Evolutionary conservation across 1,140 invertebrate genomes (phyloP).

Genomic region (Drosophila nebulosa): DNA sequence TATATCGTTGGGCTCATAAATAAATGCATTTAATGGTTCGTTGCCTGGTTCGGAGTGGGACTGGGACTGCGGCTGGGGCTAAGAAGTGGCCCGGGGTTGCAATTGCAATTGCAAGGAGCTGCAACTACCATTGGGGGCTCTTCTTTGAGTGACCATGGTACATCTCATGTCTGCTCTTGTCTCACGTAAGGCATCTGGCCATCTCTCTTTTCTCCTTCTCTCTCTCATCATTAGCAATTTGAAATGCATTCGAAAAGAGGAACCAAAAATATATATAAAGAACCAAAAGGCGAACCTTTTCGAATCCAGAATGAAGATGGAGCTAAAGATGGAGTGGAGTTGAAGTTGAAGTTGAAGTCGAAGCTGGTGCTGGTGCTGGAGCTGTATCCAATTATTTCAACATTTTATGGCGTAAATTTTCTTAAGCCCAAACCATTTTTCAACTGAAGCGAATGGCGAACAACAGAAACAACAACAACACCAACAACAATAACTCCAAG

Average conservation of each 20-base stretch:
- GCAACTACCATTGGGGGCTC: neutral
- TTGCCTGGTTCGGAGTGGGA: constrained; percentile 14
- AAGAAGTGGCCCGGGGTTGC: neutral
- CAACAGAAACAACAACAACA: constrained; percentile 2
- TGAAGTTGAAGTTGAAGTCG: constrained; percentile 10
- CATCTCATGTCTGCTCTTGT: constrained; percentile 39
- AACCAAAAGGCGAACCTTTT: neutral
- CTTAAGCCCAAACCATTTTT: constrained; percentile 75
- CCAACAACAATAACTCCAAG: constrained; percentile 19
- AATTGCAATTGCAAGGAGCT: neutral
- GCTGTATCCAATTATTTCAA: constrained; percentile 76
- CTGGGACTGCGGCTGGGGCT: too few relatives aligned
- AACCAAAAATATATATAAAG: too few relatives aligned
- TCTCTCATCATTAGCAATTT: constrained; percentile 73
- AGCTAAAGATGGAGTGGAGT: constrained; percentile 6
- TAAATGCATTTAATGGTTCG: constrained; percentile 72
- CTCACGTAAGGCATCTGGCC: constrained; percentile 67
- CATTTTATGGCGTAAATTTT: constrained; percentile 79
- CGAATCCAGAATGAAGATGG: neutral
- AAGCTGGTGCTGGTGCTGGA: constrained; percentile 28
- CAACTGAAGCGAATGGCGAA: constrained; percentile 69
- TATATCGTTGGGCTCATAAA: constrained; percentile 65
- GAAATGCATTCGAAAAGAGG: constrained; percentile 59
- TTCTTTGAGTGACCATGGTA: constrained; percentile 45
- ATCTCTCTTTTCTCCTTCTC: constrained; percentile 8